A percentile compares a stretch with the other conserved stretches of the same genome.
Evolutionary conservation across 1,140 invertebrate genomes (phyloP).

Genomic region (Cydia splendana): DNA sequence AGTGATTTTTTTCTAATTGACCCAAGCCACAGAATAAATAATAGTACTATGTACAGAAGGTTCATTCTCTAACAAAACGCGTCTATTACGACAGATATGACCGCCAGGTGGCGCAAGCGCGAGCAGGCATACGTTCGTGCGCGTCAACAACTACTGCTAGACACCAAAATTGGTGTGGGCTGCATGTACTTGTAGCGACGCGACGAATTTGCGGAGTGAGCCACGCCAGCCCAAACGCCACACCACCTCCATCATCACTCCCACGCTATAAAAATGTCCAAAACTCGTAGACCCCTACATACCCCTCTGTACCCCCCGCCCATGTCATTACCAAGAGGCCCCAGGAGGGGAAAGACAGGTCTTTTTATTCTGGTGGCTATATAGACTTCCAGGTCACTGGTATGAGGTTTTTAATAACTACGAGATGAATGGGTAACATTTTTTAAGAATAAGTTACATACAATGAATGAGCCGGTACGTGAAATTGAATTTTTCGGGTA

Average conservation of each 20-base stretch:
- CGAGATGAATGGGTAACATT: slow-evolving; percentile 25
- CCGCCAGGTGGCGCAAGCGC: too few species aligned
- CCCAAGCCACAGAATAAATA: too few species aligned
- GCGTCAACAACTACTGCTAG: too few species aligned
- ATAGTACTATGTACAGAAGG: too few species aligned
- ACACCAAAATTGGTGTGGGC: too few species aligned
- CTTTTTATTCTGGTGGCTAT: background rate
- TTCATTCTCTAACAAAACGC: too few species aligned
- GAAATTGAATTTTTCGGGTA: slow-evolving; percentile 11
- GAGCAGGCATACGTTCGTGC: too few species aligned
- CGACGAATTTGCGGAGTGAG: too few species aligned
- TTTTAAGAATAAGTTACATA: slow-evolving; percentile 25
- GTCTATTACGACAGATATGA: too few species aligned
- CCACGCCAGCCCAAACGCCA: too few species aligned
- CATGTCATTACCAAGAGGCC: background rate
- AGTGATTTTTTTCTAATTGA: too few species aligned
- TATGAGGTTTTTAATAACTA: slow-evolving; percentile 32
- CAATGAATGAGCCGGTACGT: background rate
- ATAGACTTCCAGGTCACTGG: slow-evolving; percentile 27
- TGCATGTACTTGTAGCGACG: too few species aligned
- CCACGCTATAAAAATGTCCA: slow-evolving; percentile 26
- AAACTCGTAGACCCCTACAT: background rate
- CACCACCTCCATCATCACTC: background rate
- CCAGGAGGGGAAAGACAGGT: background rate
- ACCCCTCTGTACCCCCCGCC: background rate